Evolutionary conservation across 1,140 invertebrate genomes (phyloP).

Genomic region (Bombyx mandarina): DNA sequence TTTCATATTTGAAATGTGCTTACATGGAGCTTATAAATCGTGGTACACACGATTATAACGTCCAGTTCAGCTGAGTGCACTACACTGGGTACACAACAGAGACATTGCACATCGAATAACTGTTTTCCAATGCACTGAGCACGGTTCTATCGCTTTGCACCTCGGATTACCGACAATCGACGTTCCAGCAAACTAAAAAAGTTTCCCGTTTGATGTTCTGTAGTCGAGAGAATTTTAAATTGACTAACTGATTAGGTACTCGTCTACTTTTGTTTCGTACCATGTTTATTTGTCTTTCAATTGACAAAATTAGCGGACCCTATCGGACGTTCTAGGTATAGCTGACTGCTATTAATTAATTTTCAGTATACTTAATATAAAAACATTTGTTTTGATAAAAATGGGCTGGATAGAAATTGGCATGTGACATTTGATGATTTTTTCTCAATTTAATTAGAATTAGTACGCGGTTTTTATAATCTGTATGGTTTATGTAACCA

Average conservation of each 20-base stretch:
- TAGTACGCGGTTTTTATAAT: no score
- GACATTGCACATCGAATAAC: conserved; percentile 30
- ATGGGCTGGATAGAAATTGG: no score
- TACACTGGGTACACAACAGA: conserved; percentile 25
- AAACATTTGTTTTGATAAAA: no score
- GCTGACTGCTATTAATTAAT: no score
- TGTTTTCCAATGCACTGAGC: conserved; percentile 41
- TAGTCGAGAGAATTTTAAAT: conserved; percentile 20
- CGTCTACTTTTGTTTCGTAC: no score
- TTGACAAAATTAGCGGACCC: no score
- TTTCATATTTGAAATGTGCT: conserved; percentile 1
- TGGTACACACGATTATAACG: conserved; percentile 14
- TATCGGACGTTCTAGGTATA: no score
- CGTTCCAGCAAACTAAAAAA: conserved; percentile 20
- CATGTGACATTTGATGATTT: no score
- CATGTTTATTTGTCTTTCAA: no score
- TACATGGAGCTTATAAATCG: conserved; percentile 10
- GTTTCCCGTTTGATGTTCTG: conserved; percentile 23
- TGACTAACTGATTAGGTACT: neutral
- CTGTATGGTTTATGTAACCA: no score
- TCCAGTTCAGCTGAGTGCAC: conserved; percentile 24
- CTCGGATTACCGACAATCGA: conserved; percentile 34
- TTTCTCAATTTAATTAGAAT: no score
- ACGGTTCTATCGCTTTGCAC: conserved; percentile 31
- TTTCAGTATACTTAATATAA: no score